Percentiles rank a stretch among this genome's conserved stretches.
Evolutionary conservation across 2,888 invertebrate genomes (phyloP).

Genomic region (Orthosia gothica): DNA sequence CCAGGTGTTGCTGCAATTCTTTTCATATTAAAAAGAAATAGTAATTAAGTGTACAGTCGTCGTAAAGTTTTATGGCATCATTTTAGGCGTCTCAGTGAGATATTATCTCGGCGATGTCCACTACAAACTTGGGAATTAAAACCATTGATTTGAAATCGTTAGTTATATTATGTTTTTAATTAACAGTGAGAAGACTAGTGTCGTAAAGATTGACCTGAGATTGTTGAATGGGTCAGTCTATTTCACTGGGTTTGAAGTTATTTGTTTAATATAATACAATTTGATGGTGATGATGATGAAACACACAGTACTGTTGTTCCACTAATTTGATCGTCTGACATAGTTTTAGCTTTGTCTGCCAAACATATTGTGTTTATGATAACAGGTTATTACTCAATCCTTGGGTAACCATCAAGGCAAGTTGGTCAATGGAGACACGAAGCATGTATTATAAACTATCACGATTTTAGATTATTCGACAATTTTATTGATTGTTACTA

Average conservation of each 20-base stretch:
- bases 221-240: background rate
- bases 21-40: slow-evolving; percentile 11
- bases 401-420: background rate
- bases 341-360: background rate
- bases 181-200: slow-evolving; percentile 4
- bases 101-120: slow-evolving; percentile 27
- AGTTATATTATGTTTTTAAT: slow-evolving; percentile 10
- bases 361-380: background rate
- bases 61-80: slow-evolving; percentile 36
- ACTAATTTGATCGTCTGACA: background rate
- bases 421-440: background rate
- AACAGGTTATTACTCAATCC: background rate
- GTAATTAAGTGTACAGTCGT: slow-evolving; percentile 23
- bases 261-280: background rate
- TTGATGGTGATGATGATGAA: too few species aligned
- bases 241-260: background rate
- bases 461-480: background rate
- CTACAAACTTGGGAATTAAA: slow-evolving; percentile 18
- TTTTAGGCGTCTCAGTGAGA: slow-evolving; percentile 25
- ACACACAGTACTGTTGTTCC: background rate
- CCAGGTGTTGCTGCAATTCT: slow-evolving; percentile 21
- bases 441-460: background rate
- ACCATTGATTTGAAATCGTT: slow-evolving; percentile 19
- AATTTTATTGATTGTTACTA: background rate
- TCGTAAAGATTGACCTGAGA: slow-evolving; percentile 7